Base-by-base conservation (phyloP, 2,888 invertebrate genomes). In the Acronicta psi region DNA sequence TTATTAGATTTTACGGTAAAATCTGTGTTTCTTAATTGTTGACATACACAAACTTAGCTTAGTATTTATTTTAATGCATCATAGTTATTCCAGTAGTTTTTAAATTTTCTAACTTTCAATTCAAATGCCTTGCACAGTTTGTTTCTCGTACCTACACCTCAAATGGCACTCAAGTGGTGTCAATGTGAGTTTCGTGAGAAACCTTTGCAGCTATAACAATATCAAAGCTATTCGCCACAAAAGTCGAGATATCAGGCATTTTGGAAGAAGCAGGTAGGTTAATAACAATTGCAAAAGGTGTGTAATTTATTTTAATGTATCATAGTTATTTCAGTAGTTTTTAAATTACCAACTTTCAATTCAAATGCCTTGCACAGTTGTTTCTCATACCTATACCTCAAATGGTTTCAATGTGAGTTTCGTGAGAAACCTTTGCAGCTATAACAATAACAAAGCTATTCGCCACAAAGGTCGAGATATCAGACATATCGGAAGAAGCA, bases 101-200 rank as follows among this genome's bases (percentile, higher is more conserved):
- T 36, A 6, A 18, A 51, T n/a, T n/a, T 25, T 14, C 11, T 18
- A 13, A 34, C 18, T 25, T 43, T 37, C 9, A 38, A 42, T 49
- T 44, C 31, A 50, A 9, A 36, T 54, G 54, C 34, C 37, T 50
- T 50, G 18, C 16, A 38, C 14, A 46, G 25, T 20, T n/a, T 52
- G 52, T 41, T 14, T 18, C 23, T 23, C 25, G 8, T 69, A 62
- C 38, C n/a, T n/a, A 51, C 50, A 11, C 50, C 36, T n/a, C n/a
- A n/a, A n/a, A n/a, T n/a, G n/a, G n/a, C n/a, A n/a, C n/a, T n/a
- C n/a, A 42, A 53, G 47, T 31, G 14, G 8, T 54, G 49, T 25
- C 60, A 67, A 54, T 59, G 46, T 40, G 20, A 23, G 25, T 36
- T 56, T 56, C 62, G 41, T 68, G 73, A 52, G 69, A 49, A n/a